Percentiles rank a stretch among this genome's conserved stretches.
Conservation (phyloP, 2,888 invertebrate genomes). For the Cephus pulcher region DNA sequence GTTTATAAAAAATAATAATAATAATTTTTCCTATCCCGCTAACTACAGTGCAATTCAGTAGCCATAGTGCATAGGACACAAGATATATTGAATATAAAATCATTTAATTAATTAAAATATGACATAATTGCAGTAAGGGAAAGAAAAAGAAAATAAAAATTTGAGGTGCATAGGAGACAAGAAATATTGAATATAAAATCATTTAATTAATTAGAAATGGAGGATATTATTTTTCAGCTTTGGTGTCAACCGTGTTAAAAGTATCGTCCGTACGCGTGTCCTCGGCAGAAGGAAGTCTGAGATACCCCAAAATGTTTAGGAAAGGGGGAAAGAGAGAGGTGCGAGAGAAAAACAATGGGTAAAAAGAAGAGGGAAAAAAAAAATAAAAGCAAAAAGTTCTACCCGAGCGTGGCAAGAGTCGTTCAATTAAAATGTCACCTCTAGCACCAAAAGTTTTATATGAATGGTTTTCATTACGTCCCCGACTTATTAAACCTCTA, state of each 20-base stretch:
- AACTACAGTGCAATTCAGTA: no score
- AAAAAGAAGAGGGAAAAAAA: background rate
- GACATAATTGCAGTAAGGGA: no score
- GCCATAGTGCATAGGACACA: no score
- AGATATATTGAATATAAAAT: no score
- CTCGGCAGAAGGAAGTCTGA: background rate
- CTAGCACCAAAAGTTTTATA: constrained; percentile 57
- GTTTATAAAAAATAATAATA: no score
- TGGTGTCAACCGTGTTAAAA: background rate
- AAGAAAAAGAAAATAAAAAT: no score
- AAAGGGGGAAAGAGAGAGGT: background rate
- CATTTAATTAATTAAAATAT: no score
- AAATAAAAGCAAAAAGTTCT: constrained; percentile 1
- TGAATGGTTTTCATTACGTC: constrained; percentile 63
- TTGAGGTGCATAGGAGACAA: background rate
- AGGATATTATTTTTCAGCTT: background rate
- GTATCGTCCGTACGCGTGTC: background rate
- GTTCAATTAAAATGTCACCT: constrained; percentile 61
- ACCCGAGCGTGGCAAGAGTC: constrained; percentile 11
- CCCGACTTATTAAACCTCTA: constrained; percentile 57
- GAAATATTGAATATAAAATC: no score
- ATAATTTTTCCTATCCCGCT: no score
- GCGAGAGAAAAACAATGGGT: constrained; percentile 6
- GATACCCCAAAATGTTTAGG: background rate
- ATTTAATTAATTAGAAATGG: background rate